These are phyloP conservation scores for Eclectus roratus DNA, from an alignment of 2,113 vertebrate species.

Conservation along the genomic window DNA sequence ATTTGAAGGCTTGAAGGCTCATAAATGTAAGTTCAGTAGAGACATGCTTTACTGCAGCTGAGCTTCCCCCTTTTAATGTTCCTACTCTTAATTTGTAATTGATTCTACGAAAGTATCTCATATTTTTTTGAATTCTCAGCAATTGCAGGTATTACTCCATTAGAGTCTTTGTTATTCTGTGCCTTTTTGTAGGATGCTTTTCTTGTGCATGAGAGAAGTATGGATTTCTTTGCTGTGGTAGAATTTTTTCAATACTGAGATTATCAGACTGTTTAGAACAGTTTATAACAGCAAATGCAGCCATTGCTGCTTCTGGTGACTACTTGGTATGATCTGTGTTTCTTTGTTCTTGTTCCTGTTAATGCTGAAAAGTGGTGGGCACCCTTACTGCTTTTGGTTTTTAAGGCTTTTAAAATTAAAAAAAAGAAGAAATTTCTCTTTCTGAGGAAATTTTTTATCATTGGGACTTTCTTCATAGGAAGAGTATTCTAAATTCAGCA, in stretches of 20 bases:
- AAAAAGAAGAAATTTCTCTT: neutral
- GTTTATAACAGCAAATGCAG: neutral
- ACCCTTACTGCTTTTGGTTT: neutral
- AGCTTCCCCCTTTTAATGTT: neutral
- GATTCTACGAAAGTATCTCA: neutral
- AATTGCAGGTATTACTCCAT: neutral
- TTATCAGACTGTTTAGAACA: neutral
- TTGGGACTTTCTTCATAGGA: neutral
- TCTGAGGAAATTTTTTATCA: neutral
- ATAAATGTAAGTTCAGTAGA: constrained; percentile 86
- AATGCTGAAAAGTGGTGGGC: neutral
- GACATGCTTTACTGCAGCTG: neutral
- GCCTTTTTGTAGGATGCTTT: neutral
- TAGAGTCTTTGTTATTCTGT: neutral
- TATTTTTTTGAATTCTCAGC: neutral
- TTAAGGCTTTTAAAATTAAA: neutral
- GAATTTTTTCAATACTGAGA: neutral
- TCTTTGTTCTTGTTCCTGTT: neutral
- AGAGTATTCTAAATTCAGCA: neutral
- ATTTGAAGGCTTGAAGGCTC: constrained; percentile 91
- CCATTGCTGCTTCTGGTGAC: neutral
- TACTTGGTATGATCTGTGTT: accelerated
- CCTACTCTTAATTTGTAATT: neutral
- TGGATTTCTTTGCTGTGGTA: neutral
- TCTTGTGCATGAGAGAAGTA: neutral